phyloP scores from a whole-genome alignment of 2,797 vertebrate genomes.

The Ctenopoma kingsleyae region DNA sequence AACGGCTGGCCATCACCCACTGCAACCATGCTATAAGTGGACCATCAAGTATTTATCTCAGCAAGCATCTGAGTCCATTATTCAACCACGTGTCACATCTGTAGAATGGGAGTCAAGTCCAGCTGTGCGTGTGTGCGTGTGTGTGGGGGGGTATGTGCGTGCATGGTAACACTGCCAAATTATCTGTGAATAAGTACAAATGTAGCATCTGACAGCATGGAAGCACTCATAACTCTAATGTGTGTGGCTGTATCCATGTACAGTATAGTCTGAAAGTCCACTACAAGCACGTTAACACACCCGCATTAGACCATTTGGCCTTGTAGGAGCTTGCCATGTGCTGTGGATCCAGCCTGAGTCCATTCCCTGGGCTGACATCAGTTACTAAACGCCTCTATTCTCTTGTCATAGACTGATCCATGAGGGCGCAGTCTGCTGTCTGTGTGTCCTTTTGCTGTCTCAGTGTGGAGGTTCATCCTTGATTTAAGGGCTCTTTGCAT shows the following conservation, averaged over 20 bases:
- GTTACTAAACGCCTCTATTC: constrained; percentile 47
- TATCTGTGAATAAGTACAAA: constrained; percentile 34
- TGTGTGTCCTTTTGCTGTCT: constrained; percentile 28
- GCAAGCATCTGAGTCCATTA: constrained; percentile 62
- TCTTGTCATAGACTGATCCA: constrained; percentile 33
- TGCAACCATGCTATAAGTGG: constrained; percentile 48
- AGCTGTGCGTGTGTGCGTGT: constrained; percentile 27
- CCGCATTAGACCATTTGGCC: constrained; percentile 32
- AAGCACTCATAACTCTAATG: constrained; percentile 31
- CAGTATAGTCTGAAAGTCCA: not conserved
- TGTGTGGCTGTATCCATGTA: constrained; percentile 3
- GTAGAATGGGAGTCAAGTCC: constrained; percentile 55
- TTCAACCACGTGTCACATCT: constrained; percentile 63
- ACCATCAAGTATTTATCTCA: constrained; percentile 69
- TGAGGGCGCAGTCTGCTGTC: constrained; percentile 16
- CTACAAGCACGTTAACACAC: constrained; percentile 12
- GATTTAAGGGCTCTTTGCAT: constrained; percentile 9
- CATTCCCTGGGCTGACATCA: constrained; percentile 45
- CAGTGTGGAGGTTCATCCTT: constrained; percentile 7
- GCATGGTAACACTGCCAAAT: constrained; percentile 17
- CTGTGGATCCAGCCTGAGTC: constrained; percentile 31
- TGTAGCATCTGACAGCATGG: constrained; percentile 34
- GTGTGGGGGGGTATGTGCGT: constrained; percentile 4
- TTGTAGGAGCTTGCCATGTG: constrained; percentile 39
- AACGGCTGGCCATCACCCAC: constrained; percentile 28